Conservation (phyloP, 2,888 invertebrate species). For the Panopea generosa region DNA sequence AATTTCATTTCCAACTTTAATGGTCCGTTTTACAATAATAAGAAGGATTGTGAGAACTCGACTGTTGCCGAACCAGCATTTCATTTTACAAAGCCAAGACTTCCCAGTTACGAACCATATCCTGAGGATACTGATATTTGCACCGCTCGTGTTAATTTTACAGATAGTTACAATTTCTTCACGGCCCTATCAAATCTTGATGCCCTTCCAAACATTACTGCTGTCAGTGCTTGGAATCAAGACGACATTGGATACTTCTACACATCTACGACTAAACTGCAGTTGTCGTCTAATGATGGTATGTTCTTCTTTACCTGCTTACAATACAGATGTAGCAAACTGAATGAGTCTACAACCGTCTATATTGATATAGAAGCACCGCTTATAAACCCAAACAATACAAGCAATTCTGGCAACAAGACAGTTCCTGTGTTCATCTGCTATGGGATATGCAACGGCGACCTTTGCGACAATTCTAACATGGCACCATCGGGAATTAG, state of each 20-base stretch:
- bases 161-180: not conserved
- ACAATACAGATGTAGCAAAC: too few relatives aligned
- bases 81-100: constrained; percentile 24
- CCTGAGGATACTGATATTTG: constrained; percentile 22
- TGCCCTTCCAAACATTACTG: constrained; percentile 13
- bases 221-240: constrained; percentile 20
- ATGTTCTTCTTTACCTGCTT: too few relatives aligned
- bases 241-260: constrained; percentile 7
- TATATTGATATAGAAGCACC: too few relatives aligned
- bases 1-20: constrained; percentile 18
- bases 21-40: constrained; percentile 27
- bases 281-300: too few relatives aligned
- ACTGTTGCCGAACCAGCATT: constrained; percentile 10
- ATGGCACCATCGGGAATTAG: too few relatives aligned
- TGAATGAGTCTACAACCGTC: too few relatives aligned
- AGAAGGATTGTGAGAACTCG: constrained; percentile 15
- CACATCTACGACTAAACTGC: not conserved
- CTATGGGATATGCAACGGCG: too few relatives aligned
- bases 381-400: too few relatives aligned
- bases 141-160: constrained; percentile 27
- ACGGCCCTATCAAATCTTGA: not conserved
- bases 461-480: too few relatives aligned
- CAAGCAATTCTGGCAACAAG: too few relatives aligned
- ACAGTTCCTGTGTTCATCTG: too few relatives aligned
- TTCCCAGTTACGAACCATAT: constrained; percentile 19